These are phyloP conservation scores for Papilio aristodemus DNA, from an alignment of 1,140 invertebrate genomes.

Conservation along the genomic window DNA sequence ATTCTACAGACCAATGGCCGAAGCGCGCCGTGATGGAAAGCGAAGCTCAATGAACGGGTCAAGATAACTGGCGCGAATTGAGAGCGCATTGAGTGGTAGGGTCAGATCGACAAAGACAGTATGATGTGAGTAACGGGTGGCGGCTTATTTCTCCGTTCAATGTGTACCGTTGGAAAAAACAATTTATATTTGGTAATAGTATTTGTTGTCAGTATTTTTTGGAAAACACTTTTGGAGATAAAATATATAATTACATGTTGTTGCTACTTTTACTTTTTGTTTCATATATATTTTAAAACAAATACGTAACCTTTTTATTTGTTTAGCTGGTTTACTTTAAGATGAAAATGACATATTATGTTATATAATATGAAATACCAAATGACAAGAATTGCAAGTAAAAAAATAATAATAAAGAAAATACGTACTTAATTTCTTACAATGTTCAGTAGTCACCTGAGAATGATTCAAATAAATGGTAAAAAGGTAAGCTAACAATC, in stretches of 20 bases:
- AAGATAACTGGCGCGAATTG: constrained; percentile 78
- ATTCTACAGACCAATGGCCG: constrained; percentile 62
- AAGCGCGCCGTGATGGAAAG: constrained; percentile 54
- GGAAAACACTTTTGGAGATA: background rate
- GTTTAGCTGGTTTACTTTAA: too few relatives aligned
- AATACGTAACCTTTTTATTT: too few relatives aligned
- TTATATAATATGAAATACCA: too few relatives aligned
- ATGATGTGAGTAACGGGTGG: constrained; percentile 65
- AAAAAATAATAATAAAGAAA: too few relatives aligned
- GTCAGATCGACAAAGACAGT: constrained; percentile 71
- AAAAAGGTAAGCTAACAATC: too few relatives aligned
- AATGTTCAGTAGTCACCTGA: too few relatives aligned
- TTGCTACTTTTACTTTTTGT: background rate
- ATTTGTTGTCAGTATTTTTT: constrained; percentile 2
- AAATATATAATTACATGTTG: background rate
- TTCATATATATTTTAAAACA: background rate
- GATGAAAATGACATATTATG: too few relatives aligned
- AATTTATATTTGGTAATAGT: background rate
- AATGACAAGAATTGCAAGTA: too few relatives aligned
- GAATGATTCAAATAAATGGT: too few relatives aligned
- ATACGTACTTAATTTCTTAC: too few relatives aligned
- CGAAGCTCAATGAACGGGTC: constrained; percentile 75
- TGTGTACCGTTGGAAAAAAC: constrained; percentile 44
- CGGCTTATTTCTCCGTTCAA: constrained; percentile 47
- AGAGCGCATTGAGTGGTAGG: constrained; percentile 77